These are phyloP conservation scores for Myrmecophaga tridactyla DNA, from an alignment of 2,113 vertebrate species.

Conservation along the genomic window DNA sequence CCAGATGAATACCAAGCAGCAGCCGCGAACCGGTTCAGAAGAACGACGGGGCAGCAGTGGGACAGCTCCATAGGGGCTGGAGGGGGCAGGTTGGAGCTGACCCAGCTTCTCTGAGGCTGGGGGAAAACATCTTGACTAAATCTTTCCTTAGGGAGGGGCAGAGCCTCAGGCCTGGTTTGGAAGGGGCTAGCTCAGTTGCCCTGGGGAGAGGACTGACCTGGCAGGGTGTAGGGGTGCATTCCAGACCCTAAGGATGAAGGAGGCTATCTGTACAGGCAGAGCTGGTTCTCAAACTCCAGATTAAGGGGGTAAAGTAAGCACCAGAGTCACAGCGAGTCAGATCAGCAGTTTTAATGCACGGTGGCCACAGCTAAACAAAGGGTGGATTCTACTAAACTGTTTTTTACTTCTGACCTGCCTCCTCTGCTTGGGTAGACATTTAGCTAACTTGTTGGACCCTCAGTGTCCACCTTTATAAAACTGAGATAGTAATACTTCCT, in stretches of 20 bases:
- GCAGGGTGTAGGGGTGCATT: accelerated
- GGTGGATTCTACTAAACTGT: neutral
- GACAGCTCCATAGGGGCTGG: neutral
- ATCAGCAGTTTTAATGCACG: neutral
- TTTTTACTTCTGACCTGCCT: neutral
- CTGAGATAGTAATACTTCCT: neutral
- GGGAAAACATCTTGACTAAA: neutral
- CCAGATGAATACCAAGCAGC: neutral
- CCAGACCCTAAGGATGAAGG: neutral
- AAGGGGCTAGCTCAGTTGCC: neutral
- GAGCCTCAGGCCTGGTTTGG: neutral
- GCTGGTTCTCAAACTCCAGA: neutral
- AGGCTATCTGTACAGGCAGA: neutral
- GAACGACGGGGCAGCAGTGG: neutral
- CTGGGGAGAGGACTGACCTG: neutral
- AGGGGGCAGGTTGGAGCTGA: neutral
- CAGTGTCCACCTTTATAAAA: neutral
- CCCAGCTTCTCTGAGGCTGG: neutral
- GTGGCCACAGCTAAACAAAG: accelerated
- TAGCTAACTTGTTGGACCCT: neutral
- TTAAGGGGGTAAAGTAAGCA: neutral
- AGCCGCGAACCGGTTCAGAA: neutral
- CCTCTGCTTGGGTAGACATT: too few species aligned
- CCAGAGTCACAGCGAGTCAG: neutral
- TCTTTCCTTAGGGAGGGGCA: accelerated